phyloP scores from a whole-genome alignment of 1,140 invertebrate species.

The Ptiloglossa arizonensis region DNA sequence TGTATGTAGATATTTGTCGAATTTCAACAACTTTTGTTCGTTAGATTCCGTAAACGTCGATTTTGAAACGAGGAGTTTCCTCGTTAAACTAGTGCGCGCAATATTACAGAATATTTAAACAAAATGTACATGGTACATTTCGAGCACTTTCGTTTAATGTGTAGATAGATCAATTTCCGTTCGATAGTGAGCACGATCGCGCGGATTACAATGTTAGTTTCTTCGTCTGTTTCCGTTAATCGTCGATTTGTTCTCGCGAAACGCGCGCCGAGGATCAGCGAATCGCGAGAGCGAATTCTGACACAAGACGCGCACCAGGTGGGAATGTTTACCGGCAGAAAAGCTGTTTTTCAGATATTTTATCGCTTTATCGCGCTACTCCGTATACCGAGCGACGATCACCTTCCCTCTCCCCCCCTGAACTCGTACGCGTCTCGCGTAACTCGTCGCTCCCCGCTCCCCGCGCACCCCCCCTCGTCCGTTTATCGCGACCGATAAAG shows the following conservation, averaged over 20 bases:
- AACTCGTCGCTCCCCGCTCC: neutral
- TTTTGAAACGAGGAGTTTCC: too few species aligned
- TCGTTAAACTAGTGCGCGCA: too few species aligned
- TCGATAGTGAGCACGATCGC: too few species aligned
- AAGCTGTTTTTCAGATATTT: slow-evolving; percentile 77
- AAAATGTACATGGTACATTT: too few species aligned
- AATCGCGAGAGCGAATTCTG: neutral
- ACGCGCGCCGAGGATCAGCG: neutral
- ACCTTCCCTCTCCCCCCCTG: neutral
- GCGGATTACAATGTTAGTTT: too few species aligned
- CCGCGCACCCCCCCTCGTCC: neutral
- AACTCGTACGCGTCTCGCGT: neutral
- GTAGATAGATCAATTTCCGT: too few species aligned
- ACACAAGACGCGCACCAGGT: neutral
- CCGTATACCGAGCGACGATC: slow-evolving; percentile 32
- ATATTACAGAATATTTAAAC: too few species aligned
- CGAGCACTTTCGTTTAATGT: too few species aligned
- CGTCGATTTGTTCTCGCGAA: neutral
- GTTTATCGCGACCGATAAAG: slow-evolving; percentile 38
- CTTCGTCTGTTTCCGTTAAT: neutral
- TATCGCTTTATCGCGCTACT: slow-evolving; percentile 70
- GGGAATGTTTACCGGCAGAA: slow-evolving; percentile 55
- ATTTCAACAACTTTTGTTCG: too few species aligned
- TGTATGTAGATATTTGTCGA: too few species aligned
- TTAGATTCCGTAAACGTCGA: too few species aligned